Percentiles rank a stretch among this genome's conserved stretches.
These are phyloP conservation scores for Tanaodytes sp. DNA, from an alignment of 2,888 invertebrate species.

Conservation along the genomic window DNA sequence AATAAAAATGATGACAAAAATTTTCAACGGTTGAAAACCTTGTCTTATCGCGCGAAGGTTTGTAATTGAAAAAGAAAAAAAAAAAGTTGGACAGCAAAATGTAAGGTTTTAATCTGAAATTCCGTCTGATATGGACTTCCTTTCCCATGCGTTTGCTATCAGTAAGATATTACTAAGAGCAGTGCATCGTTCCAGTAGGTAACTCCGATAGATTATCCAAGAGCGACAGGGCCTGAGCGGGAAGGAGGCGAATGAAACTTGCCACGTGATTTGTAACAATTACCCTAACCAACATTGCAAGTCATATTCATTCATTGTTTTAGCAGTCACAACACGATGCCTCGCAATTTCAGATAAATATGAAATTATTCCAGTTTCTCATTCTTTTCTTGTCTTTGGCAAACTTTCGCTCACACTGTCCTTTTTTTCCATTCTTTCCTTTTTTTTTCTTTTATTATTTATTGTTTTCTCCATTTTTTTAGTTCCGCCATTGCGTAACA, in stretches of 20 bases:
- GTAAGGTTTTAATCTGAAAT: slow-evolving; percentile 37
- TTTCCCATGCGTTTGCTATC: slow-evolving; percentile 72
- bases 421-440: too few species aligned
- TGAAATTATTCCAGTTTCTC: background rate
- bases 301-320: slow-evolving; percentile 42
- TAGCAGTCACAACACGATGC: slow-evolving; percentile 13
- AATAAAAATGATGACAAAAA: too few species aligned
- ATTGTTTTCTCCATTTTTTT: too few species aligned
- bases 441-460: too few species aligned
- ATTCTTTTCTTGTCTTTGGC: background rate
- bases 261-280: slow-evolving; percentile 41
- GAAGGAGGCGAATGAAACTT: slow-evolving; percentile 30
- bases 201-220: slow-evolving; percentile 54
- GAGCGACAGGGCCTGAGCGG: background rate
- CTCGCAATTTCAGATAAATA: slow-evolving; percentile 1
- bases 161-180: slow-evolving; percentile 62
- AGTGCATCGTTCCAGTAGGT: slow-evolving; percentile 56
- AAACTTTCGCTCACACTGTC: too few species aligned
- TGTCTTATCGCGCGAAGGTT: too few species aligned
- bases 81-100: too few species aligned
- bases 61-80: too few species aligned
- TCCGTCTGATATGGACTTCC: slow-evolving; percentile 66
- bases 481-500: too few species aligned
- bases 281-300: slow-evolving; percentile 34
- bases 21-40: too few species aligned